Percentiles rank a stretch among this genome's conserved stretches.
Evolutionary conservation across 2,888 invertebrate species (phyloP).

Genomic region (Galeruca laticollis): DNA sequence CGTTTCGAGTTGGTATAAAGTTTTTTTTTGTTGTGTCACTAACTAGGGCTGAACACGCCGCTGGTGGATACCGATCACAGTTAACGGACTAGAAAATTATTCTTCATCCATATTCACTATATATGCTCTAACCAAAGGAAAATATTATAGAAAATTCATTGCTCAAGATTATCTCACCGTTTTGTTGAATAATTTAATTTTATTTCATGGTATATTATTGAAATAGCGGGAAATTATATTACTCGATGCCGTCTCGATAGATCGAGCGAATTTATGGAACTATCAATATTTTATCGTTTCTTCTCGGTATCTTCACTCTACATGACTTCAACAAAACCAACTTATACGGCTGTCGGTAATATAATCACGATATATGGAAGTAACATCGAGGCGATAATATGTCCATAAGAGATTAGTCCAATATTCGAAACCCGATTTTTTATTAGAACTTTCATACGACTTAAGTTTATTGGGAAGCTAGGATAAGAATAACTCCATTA

Average conservation of each 20-base stretch:
- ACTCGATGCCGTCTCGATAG: conserved; percentile 29
- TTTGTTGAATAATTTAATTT: conserved; percentile 45
- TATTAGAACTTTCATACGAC: no score
- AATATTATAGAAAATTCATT: conserved; percentile 45
- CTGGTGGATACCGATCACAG: conserved; percentile 17
- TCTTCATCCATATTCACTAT: conserved; percentile 54
- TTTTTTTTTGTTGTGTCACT: no score
- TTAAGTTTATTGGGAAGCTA: no score
- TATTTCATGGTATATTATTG: conserved; percentile 33
- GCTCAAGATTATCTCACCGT: conserved; percentile 45
- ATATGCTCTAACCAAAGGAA: conserved; percentile 41
- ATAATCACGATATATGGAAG: neutral
- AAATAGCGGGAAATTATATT: conserved; percentile 39
- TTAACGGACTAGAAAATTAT: conserved; percentile 55
- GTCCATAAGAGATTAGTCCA: neutral
- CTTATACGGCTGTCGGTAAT: neutral
- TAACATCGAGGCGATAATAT: neutral
- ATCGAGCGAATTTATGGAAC: conserved; percentile 31
- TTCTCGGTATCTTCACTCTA: conserved; percentile 14
- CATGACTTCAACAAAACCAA: conserved; percentile 5
- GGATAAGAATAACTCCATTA: no score
- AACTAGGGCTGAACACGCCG: neutral
- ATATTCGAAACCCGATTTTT: neutral
- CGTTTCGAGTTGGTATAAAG: no score
- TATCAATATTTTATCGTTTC: conserved; percentile 30